These are phyloP conservation scores for Chromoteleia sp. DNA, from an alignment of 2,888 invertebrate genomes.

Conservation along the genomic window DNA sequence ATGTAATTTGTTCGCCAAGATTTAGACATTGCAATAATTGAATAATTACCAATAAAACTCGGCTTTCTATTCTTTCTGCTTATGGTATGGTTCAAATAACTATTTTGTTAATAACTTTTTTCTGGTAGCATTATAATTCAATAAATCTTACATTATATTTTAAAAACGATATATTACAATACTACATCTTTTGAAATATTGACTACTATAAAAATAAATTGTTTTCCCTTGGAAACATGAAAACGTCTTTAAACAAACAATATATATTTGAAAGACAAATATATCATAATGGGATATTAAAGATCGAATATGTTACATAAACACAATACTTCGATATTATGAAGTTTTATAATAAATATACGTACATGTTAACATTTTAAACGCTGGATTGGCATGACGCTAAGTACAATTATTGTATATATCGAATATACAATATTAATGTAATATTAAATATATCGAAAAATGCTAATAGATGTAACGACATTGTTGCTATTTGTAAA, in stretches of 20 bases:
- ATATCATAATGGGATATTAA: constrained; percentile 6
- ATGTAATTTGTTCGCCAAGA: no score
- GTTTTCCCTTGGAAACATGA: constrained; percentile 7
- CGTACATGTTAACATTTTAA: constrained; percentile 2
- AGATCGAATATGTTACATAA: constrained; percentile 6
- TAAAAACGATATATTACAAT: background rate
- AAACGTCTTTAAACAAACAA: constrained; percentile 2
- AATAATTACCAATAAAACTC: no score
- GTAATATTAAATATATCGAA: background rate
- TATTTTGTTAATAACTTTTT: background rate
- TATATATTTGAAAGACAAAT: background rate
- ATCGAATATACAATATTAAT: background rate
- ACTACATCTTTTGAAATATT: background rate
- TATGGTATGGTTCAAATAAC: no score
- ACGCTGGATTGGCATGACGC: background rate
- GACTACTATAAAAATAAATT: constrained; percentile 26
- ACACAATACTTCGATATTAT: background rate
- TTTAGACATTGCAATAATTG: no score
- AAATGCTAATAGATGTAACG: background rate
- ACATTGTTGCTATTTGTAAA: background rate
- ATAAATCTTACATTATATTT: background rate
- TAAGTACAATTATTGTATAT: background rate
- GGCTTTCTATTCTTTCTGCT: no score
- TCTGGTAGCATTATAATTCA: background rate
- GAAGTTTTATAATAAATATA: background rate